Conservation (phyloP, 2,113 vertebrate species). For the Eulemur rufifrons region DNA sequence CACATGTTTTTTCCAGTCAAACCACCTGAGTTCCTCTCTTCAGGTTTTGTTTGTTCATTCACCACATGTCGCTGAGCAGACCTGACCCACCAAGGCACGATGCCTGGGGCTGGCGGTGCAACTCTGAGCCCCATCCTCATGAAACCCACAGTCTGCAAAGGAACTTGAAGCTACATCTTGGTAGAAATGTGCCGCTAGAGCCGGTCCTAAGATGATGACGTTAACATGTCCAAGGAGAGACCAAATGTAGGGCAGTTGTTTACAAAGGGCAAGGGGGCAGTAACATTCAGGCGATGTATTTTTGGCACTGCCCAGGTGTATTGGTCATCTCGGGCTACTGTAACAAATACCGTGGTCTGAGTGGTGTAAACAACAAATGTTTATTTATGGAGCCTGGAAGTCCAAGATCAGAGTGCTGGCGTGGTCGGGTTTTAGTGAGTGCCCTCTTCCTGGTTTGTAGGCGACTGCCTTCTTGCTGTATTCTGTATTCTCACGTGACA, state of each 20-base stretch:
- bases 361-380: background rate
- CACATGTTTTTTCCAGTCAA: background rate
- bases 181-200: accelerated
- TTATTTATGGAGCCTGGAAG: background rate
- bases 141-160: background rate
- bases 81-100: too few species aligned
- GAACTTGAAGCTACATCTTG: background rate
- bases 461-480: background rate
- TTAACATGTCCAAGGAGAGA: background rate
- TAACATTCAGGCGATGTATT: background rate
- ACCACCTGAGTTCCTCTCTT: background rate
- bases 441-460: background rate
- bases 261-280: background rate
- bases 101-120: background rate
- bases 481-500: background rate
- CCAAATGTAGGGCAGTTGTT: background rate
- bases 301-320: background rate
- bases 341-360: background rate
- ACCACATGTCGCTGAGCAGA: background rate
- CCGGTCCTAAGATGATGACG: background rate
- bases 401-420: background rate
- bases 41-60: background rate
- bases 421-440: background rate
- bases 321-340: background rate
- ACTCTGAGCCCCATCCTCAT: accelerated